A percentile compares a stretch with the other conserved stretches of the same genome.
Evolutionary conservation across 2,888 invertebrate species (phyloP).

Genomic region (Papilio demoleus): DNA sequence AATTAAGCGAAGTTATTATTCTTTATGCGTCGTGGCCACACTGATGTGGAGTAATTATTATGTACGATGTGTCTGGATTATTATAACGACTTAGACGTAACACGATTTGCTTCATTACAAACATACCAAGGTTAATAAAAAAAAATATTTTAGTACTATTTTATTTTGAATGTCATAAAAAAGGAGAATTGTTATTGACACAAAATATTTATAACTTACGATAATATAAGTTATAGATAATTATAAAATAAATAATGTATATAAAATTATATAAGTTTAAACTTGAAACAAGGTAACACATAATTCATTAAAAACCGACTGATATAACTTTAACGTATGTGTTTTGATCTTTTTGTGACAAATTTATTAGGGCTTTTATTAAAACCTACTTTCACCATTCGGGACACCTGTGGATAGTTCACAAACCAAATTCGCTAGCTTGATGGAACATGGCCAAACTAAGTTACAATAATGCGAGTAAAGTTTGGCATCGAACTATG

Average conservation of each 20-base stretch:
- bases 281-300: too few relatives aligned
- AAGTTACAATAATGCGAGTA: neutral
- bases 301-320: too few relatives aligned
- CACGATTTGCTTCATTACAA: conserved; percentile 2
- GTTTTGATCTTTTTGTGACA: neutral
- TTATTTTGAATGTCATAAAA: neutral
- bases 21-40: neutral
- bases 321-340: too few relatives aligned
- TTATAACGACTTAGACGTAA: neutral
- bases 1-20: neutral
- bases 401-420: conserved; percentile 22
- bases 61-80: neutral
- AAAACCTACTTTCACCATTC: neutral
- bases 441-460: conserved; percentile 22
- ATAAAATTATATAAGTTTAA: too few relatives aligned
- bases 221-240: too few relatives aligned
- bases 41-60: neutral
- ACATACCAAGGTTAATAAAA: neutral
- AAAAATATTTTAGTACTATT: neutral
- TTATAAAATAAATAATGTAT: too few relatives aligned
- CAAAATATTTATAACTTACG: too few relatives aligned
- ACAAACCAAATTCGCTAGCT: conserved; percentile 1
- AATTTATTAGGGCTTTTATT: neutral
- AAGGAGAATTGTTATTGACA: too few relatives aligned
- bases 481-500: neutral